Conservation (phyloP, 2,113 vertebrate species). For the Microcebus lehilahytsara region DNA sequence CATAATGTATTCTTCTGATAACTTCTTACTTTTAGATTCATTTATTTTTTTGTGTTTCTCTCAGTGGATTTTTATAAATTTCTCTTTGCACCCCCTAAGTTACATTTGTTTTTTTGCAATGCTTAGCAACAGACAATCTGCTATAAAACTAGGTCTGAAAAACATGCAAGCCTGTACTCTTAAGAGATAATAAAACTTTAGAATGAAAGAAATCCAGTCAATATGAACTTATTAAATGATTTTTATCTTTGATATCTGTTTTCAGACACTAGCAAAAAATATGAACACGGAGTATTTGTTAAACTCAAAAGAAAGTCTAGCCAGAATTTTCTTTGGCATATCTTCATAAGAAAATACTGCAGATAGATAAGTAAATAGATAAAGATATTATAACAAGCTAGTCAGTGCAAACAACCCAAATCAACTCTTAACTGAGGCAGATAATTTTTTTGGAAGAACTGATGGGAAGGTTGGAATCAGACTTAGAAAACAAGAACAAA, state of each 20-base stretch:
- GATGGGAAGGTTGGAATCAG: neutral
- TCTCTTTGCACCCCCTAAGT: neutral
- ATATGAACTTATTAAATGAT: slow-evolving; percentile 49
- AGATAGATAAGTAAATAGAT: neutral
- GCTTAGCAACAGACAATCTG: neutral
- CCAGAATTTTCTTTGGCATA: neutral
- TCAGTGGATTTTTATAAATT: neutral
- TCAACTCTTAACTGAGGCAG: neutral
- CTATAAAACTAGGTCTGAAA: neutral
- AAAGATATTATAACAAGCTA: neutral
- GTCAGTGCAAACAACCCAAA: neutral
- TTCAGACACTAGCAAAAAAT: neutral
- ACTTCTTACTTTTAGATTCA: neutral
- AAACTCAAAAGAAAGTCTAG: neutral
- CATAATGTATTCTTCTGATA: neutral
- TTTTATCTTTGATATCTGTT: slow-evolving; percentile 23
- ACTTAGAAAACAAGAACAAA: neutral
- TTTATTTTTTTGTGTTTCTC: slow-evolving; percentile 26
- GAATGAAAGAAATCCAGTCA: neutral
- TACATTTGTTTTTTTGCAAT: slow-evolving; percentile 19
- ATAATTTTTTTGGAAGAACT: neutral
- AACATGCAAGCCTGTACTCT: neutral
- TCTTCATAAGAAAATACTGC: neutral
- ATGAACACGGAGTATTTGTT: neutral
- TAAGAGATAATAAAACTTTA: slow-evolving; percentile 4